These are phyloP conservation scores for Heliconius ismenius DNA, from an alignment of 2,888 invertebrate genomes.

Conservation along the genomic window DNA sequence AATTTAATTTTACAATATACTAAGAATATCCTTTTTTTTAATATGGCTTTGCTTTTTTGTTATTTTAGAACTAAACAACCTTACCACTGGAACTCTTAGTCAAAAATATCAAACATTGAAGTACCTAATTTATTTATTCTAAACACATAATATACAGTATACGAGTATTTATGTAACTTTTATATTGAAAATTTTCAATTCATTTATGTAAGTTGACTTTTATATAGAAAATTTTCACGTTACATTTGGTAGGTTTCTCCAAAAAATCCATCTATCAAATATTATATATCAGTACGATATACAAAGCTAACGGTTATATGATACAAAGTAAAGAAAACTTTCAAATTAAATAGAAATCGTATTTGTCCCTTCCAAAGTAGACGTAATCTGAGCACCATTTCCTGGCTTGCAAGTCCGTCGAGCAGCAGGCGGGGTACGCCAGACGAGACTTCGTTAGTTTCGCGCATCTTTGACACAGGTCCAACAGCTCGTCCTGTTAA, in stretches of 20 bases:
- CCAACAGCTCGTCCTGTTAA: slow-evolving; percentile 76
- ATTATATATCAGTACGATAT: background rate
- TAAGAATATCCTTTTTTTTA: background rate
- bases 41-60: background rate
- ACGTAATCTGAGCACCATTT: slow-evolving; percentile 83
- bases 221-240: too few species aligned
- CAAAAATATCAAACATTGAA: background rate
- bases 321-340: background rate
- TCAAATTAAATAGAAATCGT: slow-evolving; percentile 59
- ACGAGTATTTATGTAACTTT: background rate
- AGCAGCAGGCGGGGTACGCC: slow-evolving; percentile 84
- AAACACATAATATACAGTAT: slow-evolving; percentile 9
- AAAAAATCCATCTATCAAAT: background rate
- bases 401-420: slow-evolving; percentile 79
- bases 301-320: background rate
- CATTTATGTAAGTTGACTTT: too few species aligned
- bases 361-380: slow-evolving; percentile 76
- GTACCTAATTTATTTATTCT: background rate
- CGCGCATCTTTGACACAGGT: slow-evolving; percentile 83
- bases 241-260: background rate
- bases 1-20: background rate
- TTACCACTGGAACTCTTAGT: background rate
- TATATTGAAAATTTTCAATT: too few species aligned
- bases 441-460: slow-evolving; percentile 81
- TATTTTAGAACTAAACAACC: background rate